A percentile compares a stretch with the other conserved stretches of the same genome.
These are phyloP conservation scores for Vimba vimba DNA, from an alignment of 2,113 vertebrate genomes.

Conservation along the genomic window DNA sequence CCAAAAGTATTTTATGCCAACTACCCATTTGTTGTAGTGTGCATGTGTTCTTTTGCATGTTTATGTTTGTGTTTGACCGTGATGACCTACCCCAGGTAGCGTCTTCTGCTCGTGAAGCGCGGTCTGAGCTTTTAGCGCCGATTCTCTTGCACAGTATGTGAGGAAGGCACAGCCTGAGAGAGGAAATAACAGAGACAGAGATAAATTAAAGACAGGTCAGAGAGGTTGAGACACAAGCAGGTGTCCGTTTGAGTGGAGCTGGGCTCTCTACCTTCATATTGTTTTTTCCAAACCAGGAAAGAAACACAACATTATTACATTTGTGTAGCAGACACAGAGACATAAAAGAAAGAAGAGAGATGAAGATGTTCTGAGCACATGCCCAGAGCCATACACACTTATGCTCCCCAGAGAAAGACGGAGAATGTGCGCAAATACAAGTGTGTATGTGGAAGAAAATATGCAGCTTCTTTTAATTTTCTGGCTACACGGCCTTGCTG, in stretches of 20 bases:
- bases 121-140: constrained; percentile 83
- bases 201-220: constrained; percentile 39
- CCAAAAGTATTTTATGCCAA: constrained; percentile 1
- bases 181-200: constrained; percentile 37
- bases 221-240: constrained; percentile 34
- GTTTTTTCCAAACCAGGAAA: not conserved
- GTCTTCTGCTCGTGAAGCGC: constrained; percentile 85
- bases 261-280: constrained; percentile 15
- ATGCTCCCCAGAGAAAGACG: constrained; percentile 8
- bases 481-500: not conserved
- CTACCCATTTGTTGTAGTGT: not conserved
- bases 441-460: not conserved
- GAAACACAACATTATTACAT: constrained; percentile 24
- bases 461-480: constrained; percentile 7
- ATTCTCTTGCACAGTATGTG: constrained; percentile 84
- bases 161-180: constrained; percentile 83
- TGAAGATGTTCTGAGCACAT: constrained; percentile 10
- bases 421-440: not conserved
- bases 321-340: constrained; percentile 23
- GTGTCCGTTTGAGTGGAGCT: constrained; percentile 7
- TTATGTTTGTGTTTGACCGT: not conserved
- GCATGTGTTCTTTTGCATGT: constrained; percentile 11
- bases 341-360: not conserved
- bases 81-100: constrained; percentile 81
- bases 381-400: constrained; percentile 29